These are phyloP conservation scores for Drosophila serrata DNA, from an alignment of 1,140 invertebrate genomes.

Conservation along the genomic window DNA sequence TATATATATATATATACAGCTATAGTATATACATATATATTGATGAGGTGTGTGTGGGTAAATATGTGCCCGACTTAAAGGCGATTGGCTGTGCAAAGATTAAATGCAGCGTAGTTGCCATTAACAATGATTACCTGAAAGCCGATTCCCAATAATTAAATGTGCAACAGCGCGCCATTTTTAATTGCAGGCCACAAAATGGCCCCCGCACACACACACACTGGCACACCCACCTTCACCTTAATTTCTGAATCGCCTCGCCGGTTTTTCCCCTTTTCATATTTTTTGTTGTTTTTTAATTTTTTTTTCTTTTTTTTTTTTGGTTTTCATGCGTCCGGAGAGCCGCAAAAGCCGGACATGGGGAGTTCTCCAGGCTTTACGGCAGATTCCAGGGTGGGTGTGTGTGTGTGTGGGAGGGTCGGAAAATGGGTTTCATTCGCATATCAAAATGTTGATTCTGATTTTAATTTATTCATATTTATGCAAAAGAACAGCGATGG, in stretches of 20 bases:
- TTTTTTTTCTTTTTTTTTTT: background rate
- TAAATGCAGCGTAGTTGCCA: constrained; percentile 81
- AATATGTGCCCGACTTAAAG: constrained; percentile 60
- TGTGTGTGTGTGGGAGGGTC: background rate
- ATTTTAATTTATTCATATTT: constrained; percentile 83
- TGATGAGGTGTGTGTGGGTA: constrained; percentile 13
- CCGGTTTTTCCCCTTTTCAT: background rate
- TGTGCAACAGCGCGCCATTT: constrained; percentile 83
- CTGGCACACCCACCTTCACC: constrained; percentile 24
- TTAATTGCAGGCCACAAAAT: constrained; percentile 80
- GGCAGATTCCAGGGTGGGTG: constrained; percentile 18
- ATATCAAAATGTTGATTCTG: constrained; percentile 81
- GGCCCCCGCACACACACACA: constrained; percentile 27
- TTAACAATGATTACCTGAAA: constrained; percentile 84
- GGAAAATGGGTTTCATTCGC: constrained; percentile 51
- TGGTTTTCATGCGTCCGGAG: constrained; percentile 22
- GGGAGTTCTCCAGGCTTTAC: constrained; percentile 20
- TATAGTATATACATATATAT: no score
- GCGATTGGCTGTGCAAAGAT: constrained; percentile 54
- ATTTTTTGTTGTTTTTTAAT: background rate
- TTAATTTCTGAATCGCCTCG: constrained; percentile 24
- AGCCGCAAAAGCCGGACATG: constrained; percentile 31
- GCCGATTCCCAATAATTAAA: constrained; percentile 84
- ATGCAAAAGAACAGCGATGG: constrained; percentile 71
- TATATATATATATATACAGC: no score